These are phyloP conservation scores for Emydura subglobosa DNA, from an alignment of 2,113 vertebrate genomes.

Conservation along the genomic window DNA sequence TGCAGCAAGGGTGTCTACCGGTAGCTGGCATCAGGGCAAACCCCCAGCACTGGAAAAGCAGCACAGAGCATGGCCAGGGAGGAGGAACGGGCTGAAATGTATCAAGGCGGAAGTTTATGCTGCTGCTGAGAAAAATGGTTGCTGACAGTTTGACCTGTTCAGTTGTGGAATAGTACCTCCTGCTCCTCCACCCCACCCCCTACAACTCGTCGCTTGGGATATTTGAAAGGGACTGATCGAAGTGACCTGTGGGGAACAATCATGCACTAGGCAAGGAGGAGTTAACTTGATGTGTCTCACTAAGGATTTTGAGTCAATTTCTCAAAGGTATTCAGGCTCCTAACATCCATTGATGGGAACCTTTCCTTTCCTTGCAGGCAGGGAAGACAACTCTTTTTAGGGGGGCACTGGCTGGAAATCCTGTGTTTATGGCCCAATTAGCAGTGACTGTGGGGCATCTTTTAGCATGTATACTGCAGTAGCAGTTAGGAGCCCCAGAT, in stretches of 20 bases:
- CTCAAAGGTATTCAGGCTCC: not conserved
- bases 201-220: not conserved
- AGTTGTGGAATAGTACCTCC: not conserved
- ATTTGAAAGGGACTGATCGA: not conserved
- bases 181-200: no score
- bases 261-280: not conserved
- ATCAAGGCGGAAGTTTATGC: not conserved
- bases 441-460: not conserved
- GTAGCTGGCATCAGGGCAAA: not conserved
- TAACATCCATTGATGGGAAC: not conserved
- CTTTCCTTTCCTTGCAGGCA: not conserved
- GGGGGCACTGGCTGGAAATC: not conserved
- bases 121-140: not conserved
- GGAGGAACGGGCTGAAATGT: not conserved
- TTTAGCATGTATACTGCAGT: not conserved
- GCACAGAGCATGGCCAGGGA: not conserved
- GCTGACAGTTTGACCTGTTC: not conserved
- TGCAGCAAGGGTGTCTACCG: not conserved
- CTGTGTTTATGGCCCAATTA: not conserved
- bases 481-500: not conserved
- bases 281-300: not conserved
- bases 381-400: not conserved
- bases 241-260: not conserved
- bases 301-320: not conserved
- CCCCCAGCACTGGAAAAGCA: not conserved